Evolutionary conservation across 2,888 invertebrate species (phyloP), one percentile per base, ranked within the genome.

Genomic region (Polia nebulosa): DNA sequence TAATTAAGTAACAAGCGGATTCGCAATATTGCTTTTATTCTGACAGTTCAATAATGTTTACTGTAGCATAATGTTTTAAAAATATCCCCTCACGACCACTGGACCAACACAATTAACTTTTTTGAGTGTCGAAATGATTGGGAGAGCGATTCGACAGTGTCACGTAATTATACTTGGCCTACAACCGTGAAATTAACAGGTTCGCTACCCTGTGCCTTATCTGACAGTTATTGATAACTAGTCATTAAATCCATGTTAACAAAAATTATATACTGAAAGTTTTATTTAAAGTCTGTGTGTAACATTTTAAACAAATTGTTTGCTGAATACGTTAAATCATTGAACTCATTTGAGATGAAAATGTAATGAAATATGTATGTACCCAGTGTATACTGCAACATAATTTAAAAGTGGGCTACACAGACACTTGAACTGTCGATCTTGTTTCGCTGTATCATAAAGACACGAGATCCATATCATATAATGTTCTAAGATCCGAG

Each of bases 401-500:
- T 68, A 36, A 27, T 20, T 13, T 51, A 29, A 22, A 34, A 72
- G 29, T 22, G 4, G 2, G 17, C 13, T 36, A 15, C 17, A 25
- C 8, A 44, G 29, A 56, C 9, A 47, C 27, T 56, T 45, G 13
- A 55, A 44, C 9, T 51, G 65, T 71, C 34, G 39, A 70, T 52
- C 58, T 64, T 45, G 44, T 60, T 47, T 55, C 32, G 56, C 15
- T 49, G 9, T 67, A 51, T 56, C 27, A 64, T 39, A 60, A 51
- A 55, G 63, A 76, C 29, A 15, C 25, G 59, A 63, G 63, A 58
- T 59, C 15, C 3, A 25, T 59, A 51, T 56, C 49, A 55, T 76
- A 80, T 76, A 64, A 47, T 36, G n/a, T 58, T 68, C 20, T 68
- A 57, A 49, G 59, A 79, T 78, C 65, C 53, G 52, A 57, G 25